Percentiles rank a stretch among this genome's conserved stretches.
Evolutionary conservation across 2,113 vertebrate genomes (phyloP).

Genomic region (Xyrauchen texanus): DNA sequence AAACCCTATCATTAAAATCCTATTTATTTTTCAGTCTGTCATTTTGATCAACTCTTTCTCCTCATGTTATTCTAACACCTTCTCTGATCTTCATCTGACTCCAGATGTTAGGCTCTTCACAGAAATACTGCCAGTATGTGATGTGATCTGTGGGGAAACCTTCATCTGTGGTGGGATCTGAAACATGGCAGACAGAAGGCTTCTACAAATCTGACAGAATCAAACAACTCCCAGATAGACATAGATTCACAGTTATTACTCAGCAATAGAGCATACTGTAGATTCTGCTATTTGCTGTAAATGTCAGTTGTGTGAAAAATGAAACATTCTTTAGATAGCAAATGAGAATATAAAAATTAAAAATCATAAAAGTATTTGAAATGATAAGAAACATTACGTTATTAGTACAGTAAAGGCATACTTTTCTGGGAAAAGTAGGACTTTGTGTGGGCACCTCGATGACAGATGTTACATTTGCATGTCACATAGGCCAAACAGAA

Average conservation of each 20-base stretch:
- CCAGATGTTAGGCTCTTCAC: conserved; percentile 6
- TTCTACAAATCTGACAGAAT: no score
- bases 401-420: neutral
- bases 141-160: conserved; percentile 33
- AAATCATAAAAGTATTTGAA: neutral
- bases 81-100: neutral
- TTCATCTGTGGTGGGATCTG: conserved; percentile 35
- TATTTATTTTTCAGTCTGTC: conserved; percentile 15
- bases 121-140: neutral
- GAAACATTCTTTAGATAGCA: no score
- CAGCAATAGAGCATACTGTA: no score
- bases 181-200: no score
- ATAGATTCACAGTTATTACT: no score
- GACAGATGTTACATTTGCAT: neutral
- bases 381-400: no score
- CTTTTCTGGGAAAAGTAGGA: no score
- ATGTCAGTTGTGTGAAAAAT: no score
- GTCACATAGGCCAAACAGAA: neutral
- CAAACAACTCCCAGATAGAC: no score
- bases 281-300: no score
- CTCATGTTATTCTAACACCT: conserved; percentile 2
- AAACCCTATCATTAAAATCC: conserved; percentile 18
- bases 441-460: neutral
- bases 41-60: neutral
- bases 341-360: no score